These are phyloP conservation scores for Camelus bactrianus DNA, from an alignment of 2,113 vertebrate species.

Conservation along the genomic window DNA sequence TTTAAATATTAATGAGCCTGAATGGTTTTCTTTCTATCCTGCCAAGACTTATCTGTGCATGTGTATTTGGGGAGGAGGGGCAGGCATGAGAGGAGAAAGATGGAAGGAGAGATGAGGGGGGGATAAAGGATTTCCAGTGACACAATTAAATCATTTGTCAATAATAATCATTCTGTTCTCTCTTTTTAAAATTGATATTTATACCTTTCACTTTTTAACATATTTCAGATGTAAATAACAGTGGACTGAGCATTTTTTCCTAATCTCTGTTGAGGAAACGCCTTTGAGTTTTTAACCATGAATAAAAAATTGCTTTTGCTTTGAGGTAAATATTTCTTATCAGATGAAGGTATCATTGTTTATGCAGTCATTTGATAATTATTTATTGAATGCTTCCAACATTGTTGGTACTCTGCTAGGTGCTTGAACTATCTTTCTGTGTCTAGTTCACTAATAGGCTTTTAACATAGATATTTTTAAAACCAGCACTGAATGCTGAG, in stretches of 20 bases:
- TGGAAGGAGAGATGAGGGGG: not conserved
- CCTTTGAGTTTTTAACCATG: not conserved
- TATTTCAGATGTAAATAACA: constrained; percentile 7
- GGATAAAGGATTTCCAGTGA: not conserved
- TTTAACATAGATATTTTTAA: not conserved
- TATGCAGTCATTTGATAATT: not conserved
- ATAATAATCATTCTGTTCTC: not conserved
- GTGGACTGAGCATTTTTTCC: not conserved
- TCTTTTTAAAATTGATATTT: not conserved
- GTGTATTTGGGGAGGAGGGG: not conserved
- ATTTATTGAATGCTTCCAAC: not conserved
- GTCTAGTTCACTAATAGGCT: not conserved
- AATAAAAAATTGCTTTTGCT: not conserved
- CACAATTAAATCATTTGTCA: not conserved
- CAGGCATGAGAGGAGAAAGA: not conserved
- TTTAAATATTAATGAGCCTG: not conserved
- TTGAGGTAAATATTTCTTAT: constrained; percentile 19
- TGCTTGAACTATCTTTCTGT: not conserved
- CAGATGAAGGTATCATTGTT: not conserved
- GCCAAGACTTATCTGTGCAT: not conserved
- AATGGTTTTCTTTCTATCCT: not conserved
- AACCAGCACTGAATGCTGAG: not conserved
- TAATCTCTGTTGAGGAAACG: not conserved
- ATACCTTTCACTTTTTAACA: not conserved
- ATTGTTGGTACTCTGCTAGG: not conserved